phyloP scores from a whole-genome alignment of 2,888 invertebrate species.

The Ectobius pallidus region DNA sequence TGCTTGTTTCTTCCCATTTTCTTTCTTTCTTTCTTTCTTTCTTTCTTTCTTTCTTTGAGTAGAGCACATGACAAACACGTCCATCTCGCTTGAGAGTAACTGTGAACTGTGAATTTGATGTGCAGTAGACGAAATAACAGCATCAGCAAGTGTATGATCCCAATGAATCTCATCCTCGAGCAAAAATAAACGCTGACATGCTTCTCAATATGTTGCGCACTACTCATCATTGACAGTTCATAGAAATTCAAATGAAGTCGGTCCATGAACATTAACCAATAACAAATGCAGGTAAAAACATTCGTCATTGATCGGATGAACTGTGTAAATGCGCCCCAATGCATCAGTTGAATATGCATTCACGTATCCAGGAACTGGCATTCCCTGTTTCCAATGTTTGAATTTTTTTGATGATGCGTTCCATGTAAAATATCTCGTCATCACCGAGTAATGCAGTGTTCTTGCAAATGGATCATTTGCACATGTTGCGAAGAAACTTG shows the following conservation, averaged over 20 bases:
- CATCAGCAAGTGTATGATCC: too few species aligned
- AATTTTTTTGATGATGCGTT: constrained; percentile 25
- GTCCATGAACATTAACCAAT: constrained; percentile 49
- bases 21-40: too few species aligned
- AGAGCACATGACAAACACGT: too few species aligned
- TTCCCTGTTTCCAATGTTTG: constrained; percentile 30
- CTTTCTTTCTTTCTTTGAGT: too few species aligned
- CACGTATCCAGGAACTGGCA: constrained; percentile 40
- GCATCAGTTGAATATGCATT: constrained; percentile 36
- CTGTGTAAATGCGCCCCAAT: constrained; percentile 49
- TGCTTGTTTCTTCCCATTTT: too few species aligned
- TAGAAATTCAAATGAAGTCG: constrained; percentile 49
- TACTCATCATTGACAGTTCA: constrained; percentile 51
- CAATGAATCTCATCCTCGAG: too few species aligned
- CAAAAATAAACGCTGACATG: too few species aligned
- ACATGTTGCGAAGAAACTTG: constrained; percentile 45
- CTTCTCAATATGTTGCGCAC: constrained; percentile 52
- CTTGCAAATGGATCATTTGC: constrained; percentile 44
- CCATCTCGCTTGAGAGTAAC: too few species aligned
- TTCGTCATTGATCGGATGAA: constrained; percentile 49
- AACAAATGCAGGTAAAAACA: constrained; percentile 50
- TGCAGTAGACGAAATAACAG: too few species aligned
- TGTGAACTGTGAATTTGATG: too few species aligned
- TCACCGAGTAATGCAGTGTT: constrained; percentile 39
- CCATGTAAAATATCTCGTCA: constrained; percentile 40